Percentiles rank a stretch among this genome's conserved stretches.
Evolutionary conservation across 1,140 invertebrate genomes (phyloP).

Genomic region (Dreissena rostriformis): DNA sequence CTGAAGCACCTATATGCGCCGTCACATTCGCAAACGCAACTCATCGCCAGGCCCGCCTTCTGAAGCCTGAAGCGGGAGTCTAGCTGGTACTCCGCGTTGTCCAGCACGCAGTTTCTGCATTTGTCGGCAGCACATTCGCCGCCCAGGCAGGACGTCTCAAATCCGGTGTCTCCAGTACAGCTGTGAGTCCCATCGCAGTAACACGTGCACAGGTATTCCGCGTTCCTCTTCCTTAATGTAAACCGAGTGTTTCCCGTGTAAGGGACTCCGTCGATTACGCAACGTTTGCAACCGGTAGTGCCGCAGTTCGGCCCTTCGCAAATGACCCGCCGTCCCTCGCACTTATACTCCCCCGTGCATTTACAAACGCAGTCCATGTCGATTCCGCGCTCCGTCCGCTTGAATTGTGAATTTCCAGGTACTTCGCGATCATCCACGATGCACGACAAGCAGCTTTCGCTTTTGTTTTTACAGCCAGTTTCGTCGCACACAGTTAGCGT

Average conservation of each 20-base stretch:
- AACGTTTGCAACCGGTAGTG: constrained; percentile 57
- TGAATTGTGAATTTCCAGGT: constrained; percentile 3
- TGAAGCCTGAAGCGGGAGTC: constrained; percentile 43
- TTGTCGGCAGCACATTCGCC: constrained; percentile 28
- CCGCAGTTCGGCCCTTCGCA: constrained; percentile 44
- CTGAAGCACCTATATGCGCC: constrained; percentile 53
- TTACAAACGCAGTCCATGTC: constrained; percentile 34
- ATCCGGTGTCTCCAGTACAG: constrained; percentile 54
- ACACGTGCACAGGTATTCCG: constrained; percentile 64
- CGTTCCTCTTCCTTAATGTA: constrained; percentile 57
- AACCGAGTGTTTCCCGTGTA: constrained; percentile 65
- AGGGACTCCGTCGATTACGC: constrained; percentile 59
- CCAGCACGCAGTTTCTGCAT: constrained; percentile 36
- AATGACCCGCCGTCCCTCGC: constrained; percentile 20
- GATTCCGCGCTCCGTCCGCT: constrained; percentile 21
- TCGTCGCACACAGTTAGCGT: constrained; percentile 22
- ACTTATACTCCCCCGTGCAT: constrained; percentile 31
- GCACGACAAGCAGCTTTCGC: constrained; percentile 13
- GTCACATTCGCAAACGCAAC: constrained; percentile 55
- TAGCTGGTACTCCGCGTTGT: constrained; percentile 21
- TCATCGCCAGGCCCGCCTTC: constrained; percentile 41
- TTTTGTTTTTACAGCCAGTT: constrained; percentile 3
- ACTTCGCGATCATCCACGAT: constrained; percentile 21
- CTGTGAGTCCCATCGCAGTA: constrained; percentile 67
- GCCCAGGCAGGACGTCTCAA: constrained; percentile 34